Evolutionary conservation across 1,140 invertebrate species (phyloP).

Genomic region (Drosophila teissieri): DNA sequence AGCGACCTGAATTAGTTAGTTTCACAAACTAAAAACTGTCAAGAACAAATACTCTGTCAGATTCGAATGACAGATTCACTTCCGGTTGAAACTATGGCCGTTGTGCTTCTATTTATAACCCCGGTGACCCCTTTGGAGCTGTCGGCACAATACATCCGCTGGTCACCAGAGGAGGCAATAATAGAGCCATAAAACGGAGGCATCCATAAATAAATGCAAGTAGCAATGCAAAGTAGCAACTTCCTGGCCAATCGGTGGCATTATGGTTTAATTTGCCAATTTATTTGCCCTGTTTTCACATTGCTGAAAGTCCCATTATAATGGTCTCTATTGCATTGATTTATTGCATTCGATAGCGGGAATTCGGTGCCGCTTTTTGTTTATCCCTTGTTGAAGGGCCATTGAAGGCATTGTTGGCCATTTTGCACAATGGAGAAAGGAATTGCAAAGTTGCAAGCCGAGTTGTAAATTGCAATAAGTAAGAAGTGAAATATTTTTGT

Average conservation of each 20-base stretch:
- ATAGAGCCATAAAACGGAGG: constrained; percentile 3
- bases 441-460: constrained; percentile 1
- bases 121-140: constrained; percentile 8
- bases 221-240: constrained; percentile 1
- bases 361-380: neutral
- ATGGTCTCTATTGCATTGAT: neutral
- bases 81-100: neutral
- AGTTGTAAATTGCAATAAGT: constrained; percentile 1
- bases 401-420: neutral
- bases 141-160: constrained; percentile 1
- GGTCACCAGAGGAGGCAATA: neutral
- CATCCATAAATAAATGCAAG: constrained; percentile 26
- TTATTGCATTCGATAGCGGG: neutral
- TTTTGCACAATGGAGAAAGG: neutral
- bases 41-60: too few species aligned
- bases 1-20: too few species aligned
- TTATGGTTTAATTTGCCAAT: constrained; percentile 21
- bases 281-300: constrained; percentile 4
- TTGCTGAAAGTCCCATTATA: neutral
- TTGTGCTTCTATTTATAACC: constrained; percentile 4
- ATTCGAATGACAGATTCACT: neutral
- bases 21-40: too few species aligned
- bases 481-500: neutral
- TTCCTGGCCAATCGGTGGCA: constrained; percentile 10
- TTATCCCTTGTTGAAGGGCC: neutral